Conservation (phyloP, 2,113 vertebrate species). For the Lophochroa leadbeateri region DNA sequence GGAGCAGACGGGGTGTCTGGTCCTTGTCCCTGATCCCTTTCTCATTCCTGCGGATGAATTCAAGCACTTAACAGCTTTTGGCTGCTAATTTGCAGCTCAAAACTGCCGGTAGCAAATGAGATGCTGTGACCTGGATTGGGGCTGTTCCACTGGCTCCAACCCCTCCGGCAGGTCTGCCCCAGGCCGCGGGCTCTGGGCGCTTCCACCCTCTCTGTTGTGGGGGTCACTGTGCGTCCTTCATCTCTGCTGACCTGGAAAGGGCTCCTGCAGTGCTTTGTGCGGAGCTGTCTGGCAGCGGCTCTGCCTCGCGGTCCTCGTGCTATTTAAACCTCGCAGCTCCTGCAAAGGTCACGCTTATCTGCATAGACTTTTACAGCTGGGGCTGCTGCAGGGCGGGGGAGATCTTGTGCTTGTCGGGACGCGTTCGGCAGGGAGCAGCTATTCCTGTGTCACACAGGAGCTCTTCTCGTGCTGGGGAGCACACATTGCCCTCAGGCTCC, state of each 20-base stretch:
- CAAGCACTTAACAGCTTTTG: not conserved
- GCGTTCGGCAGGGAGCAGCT: not conserved
- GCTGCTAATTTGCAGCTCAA: not conserved
- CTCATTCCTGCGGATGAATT: not conserved
- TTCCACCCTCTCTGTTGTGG: accelerated
- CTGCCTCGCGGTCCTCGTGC: not conserved
- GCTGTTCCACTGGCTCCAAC: not conserved
- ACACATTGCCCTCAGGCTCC: not conserved
- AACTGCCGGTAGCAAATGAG: not conserved
- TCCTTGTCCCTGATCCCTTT: not conserved
- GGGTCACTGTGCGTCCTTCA: not conserved
- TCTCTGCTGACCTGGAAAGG: constrained; percentile 14
- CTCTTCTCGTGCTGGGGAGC: not conserved
- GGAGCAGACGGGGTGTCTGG: not conserved
- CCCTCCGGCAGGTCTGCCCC: not conserved
- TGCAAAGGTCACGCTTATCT: not conserved
- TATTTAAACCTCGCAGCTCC: not conserved
- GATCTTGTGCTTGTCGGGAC: not conserved
- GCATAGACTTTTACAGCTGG: not conserved
- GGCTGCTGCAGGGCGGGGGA: not conserved
- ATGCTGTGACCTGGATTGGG: accelerated
- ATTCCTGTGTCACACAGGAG: not conserved
- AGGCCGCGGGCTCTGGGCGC: not conserved
- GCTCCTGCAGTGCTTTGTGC: not conserved
- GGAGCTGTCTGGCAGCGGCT: not conserved